Conservation (phyloP, 1,140 invertebrate genomes). For the Calliopsis andreniformis region DNA sequence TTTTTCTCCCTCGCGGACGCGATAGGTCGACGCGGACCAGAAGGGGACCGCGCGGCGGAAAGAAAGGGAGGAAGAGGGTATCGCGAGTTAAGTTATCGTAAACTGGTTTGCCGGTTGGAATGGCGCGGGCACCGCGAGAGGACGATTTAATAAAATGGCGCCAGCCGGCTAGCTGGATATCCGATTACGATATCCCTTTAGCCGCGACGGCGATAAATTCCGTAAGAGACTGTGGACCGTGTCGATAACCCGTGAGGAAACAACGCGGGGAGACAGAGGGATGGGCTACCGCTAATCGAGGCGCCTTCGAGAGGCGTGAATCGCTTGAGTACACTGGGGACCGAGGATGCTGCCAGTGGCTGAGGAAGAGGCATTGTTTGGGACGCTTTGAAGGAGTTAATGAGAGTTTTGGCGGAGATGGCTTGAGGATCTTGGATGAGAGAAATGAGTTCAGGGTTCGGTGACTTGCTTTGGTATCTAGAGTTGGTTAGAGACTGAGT, state of each 20-base stretch:
- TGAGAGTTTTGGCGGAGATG: no score
- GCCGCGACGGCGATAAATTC: slow-evolving; percentile 59
- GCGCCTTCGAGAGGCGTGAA: background rate
- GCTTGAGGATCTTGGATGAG: no score
- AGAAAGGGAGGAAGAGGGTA: background rate
- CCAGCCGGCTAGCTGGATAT: slow-evolving; percentile 46
- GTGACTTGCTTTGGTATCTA: no score
- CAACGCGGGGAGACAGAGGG: background rate
- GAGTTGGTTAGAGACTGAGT: no score
- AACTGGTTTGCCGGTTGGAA: slow-evolving; percentile 70
- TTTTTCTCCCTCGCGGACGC: slow-evolving; percentile 60
- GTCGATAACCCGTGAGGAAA: slow-evolving; percentile 56
- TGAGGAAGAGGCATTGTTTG: no score
- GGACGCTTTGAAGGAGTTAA: no score
- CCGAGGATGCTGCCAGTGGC: background rate
- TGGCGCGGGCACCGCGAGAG: slow-evolving; percentile 41
- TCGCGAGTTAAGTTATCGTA: slow-evolving; percentile 68
- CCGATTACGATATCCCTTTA: slow-evolving; percentile 68
- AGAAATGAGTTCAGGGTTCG: no score
- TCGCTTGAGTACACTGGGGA: background rate
- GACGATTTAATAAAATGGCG: slow-evolving; percentile 68
- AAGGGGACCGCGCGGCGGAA: background rate
- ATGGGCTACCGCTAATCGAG: slow-evolving; percentile 7
- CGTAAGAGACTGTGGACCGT: slow-evolving; percentile 58
- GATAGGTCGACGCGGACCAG: slow-evolving; percentile 36